Percentiles rank a stretch among this genome's conserved stretches.
These are phyloP conservation scores for Hippocampus zosterae DNA, from an alignment of 2,113 vertebrate genomes.

Conservation along the genomic window DNA sequence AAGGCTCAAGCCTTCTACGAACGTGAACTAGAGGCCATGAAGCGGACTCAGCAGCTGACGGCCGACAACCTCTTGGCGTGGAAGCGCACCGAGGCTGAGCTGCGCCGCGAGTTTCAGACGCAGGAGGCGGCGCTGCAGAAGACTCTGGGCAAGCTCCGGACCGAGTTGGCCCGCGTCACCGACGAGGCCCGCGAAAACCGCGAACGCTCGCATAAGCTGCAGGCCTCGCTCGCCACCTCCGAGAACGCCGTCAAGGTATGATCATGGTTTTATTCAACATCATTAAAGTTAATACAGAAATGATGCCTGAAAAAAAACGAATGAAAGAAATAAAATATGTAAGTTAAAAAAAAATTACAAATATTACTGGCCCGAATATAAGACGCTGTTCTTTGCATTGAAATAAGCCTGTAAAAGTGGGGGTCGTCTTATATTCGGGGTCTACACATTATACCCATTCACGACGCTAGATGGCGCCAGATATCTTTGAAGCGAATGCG, in stretches of 20 bases:
- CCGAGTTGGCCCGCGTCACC: conserved; percentile 78
- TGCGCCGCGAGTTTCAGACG: conserved; percentile 90
- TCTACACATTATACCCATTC: too few relatives aligned
- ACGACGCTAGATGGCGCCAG: too few relatives aligned
- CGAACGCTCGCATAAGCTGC: conserved; percentile 89
- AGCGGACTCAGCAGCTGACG: conserved; percentile 92
- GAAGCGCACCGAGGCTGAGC: conserved; percentile 92
- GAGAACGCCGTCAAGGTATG: conserved; percentile 82
- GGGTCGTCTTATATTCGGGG: too few relatives aligned
- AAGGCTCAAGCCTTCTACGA: conserved; percentile 93
- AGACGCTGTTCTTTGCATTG: too few relatives aligned
- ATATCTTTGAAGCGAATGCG: too few relatives aligned
- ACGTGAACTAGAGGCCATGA: conserved; percentile 92
- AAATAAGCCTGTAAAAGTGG: too few relatives aligned
- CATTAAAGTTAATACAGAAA: too few relatives aligned
- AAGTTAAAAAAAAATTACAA: too few relatives aligned
- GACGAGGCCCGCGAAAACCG: conserved; percentile 87
- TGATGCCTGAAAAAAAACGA: too few relatives aligned
- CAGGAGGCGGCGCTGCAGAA: conserved; percentile 91
- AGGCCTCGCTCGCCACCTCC: conserved; percentile 76
- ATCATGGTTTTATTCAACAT: too few relatives aligned
- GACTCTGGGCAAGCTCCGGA: conserved; percentile 61
- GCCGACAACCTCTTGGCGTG: conserved; percentile 90
- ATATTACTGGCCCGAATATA: too few relatives aligned
- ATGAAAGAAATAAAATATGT: too few relatives aligned